Evolutionary conservation across 2,888 invertebrate genomes (phyloP), one percentile per base, ranked within the genome.

Genomic region (Cecidostiba fungosa): DNA sequence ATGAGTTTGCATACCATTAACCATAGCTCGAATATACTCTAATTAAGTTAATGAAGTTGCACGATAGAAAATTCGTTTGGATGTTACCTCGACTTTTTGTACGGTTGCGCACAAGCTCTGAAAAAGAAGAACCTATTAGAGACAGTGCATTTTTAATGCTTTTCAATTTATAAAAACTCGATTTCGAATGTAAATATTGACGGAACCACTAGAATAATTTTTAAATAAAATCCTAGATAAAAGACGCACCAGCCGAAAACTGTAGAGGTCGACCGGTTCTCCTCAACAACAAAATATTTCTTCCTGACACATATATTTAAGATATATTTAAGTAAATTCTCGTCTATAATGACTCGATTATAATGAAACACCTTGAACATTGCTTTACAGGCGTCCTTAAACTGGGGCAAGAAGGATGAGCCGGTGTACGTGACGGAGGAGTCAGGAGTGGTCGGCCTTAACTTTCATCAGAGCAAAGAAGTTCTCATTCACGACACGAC

Each of bases 381-480:
- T 1, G 16, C 4, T 87, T 78, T 12, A 76, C 87, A 94, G 94
- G 97, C 97, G 85, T 95, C 97, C 88, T 95, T 97, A 93, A 97
- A 97, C 93, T 96, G 97, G 96, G 96, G 96, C 85, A 97, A 96
- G 93, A 96, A 96, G 90, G 97, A 97, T 92, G 97, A 97, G 91
- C 96, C 97, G 29, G 96, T 97, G 36, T 97, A 96, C 92, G 97
- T 97, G 86, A 97, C 97, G 14, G 97, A 97, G 91, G 97, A 98
- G 91, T 97, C 97, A 78, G 97, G 97, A 84, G 97, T 98, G 6
- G 96, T 97, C 36, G 98, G 98, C 0, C 95, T 98, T 66, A 97
- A 97, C 94, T 98, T 98, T 95, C 97, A 97, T 92, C 97, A 97
- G 94, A 97, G 97, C 94, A 98, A 98, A 95, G 98, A 98, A 94